Conservation (phyloP, 2,797 vertebrate genomes). For the Jordanella pulchra region DNA sequence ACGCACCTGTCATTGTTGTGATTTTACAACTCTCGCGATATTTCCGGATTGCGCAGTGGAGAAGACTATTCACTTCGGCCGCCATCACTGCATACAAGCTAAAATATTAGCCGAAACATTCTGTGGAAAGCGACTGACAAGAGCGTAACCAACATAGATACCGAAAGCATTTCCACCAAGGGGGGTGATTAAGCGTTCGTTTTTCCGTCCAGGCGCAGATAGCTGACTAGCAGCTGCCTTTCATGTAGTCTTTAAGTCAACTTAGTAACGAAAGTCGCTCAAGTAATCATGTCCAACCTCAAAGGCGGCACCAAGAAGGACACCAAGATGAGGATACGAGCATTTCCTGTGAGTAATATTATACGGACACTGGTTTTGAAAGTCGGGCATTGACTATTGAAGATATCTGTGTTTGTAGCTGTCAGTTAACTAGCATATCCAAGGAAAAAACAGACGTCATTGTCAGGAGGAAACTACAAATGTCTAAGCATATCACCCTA, state of each 20-base stretch:
- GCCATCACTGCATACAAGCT: constrained; percentile 84
- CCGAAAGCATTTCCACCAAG: constrained; percentile 55
- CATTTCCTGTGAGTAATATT: constrained; percentile 90
- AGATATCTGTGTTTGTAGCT: constrained; percentile 48
- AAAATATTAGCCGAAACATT: constrained; percentile 69
- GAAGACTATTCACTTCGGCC: constrained; percentile 70
- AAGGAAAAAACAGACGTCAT: constrained; percentile 36
- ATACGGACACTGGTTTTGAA: constrained; percentile 41
- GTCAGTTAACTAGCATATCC: constrained; percentile 41
- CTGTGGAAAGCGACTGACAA: constrained; percentile 70
- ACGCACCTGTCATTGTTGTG: constrained; percentile 56
- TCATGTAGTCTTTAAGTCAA: constrained; percentile 78
- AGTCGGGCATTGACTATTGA: constrained; percentile 63
- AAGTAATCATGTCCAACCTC: constrained; percentile 92
- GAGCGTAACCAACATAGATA: constrained; percentile 57
- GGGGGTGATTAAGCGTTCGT: constrained; percentile 65
- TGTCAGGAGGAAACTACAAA: constrained; percentile 22
- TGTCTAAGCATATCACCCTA: neutral
- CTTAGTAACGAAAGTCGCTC: constrained; percentile 68
- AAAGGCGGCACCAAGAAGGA: constrained; percentile 95
- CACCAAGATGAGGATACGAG: constrained; percentile 98
- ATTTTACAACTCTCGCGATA: constrained; percentile 68
- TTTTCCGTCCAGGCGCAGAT: constrained; percentile 54
- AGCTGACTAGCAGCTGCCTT: constrained; percentile 62
- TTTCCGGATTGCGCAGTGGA: constrained; percentile 84